Conservation (phyloP, 2,113 vertebrate species). For the Semnornis frantzii region DNA sequence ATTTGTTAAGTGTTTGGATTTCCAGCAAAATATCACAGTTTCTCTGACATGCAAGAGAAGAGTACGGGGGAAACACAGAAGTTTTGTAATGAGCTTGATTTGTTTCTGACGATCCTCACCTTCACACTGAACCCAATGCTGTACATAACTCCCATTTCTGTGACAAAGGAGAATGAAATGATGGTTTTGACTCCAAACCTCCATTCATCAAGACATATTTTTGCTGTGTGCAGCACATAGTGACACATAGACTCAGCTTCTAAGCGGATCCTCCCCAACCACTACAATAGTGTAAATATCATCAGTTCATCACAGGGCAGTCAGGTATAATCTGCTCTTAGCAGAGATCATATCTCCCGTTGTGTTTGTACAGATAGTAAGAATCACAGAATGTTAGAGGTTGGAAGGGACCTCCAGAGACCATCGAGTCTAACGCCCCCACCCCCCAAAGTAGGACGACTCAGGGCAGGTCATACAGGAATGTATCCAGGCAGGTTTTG, state of each 20-base stretch:
- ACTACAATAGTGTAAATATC: neutral
- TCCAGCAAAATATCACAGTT: neutral
- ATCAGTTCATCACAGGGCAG: neutral
- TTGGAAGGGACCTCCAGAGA: too few relatives aligned
- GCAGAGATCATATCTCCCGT: neutral
- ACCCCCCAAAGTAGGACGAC: too few relatives aligned
- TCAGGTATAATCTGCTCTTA: neutral
- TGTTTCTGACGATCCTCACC: neutral
- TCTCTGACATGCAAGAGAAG: neutral
- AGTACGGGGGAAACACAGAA: neutral
- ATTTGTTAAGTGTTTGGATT: neutral
- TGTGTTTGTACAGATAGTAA: neutral
- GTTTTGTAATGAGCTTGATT: neutral
- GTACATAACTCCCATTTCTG: neutral
- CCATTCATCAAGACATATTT: neutral
- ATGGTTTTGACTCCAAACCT: neutral
- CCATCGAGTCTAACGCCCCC: too few relatives aligned
- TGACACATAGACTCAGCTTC: neutral
- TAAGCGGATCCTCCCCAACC: neutral
- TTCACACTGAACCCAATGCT: neutral
- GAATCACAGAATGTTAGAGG: too few relatives aligned
- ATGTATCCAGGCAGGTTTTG: too few relatives aligned
- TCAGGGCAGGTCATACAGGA: too few relatives aligned
- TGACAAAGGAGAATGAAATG: neutral
- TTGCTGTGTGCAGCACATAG: neutral